Evolutionary conservation across 2,113 vertebrate species (phyloP).

Genomic region (Gadus macrocephalus): DNA sequence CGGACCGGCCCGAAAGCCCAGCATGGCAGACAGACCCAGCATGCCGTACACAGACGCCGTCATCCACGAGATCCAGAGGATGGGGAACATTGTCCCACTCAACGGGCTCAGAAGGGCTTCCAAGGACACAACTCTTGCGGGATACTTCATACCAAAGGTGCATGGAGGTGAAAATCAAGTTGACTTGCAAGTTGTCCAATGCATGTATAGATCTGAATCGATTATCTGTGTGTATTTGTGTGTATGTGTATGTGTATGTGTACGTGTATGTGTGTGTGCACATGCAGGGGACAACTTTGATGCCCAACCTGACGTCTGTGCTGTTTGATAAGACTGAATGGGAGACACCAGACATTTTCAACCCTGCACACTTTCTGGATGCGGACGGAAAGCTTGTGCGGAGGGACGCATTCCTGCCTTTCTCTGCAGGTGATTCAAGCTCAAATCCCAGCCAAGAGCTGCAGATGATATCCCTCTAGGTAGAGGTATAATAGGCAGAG

Average conservation of each 20-base stretch:
- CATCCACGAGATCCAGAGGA: constrained; percentile 82
- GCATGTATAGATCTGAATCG: not conserved
- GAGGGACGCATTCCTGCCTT: constrained; percentile 81
- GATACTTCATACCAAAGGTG: constrained; percentile 79
- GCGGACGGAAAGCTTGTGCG: constrained; percentile 75
- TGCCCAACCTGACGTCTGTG: constrained; percentile 74
- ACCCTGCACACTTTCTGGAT: constrained; percentile 85
- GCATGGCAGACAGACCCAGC: constrained; percentile 66
- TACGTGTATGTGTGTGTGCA: not conserved
- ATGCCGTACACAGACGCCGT: constrained; percentile 82
- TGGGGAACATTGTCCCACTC: constrained; percentile 76
- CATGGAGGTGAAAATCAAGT: not conserved
- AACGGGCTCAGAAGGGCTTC: constrained; percentile 60
- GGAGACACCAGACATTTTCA: constrained; percentile 79
- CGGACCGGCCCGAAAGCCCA: constrained; percentile 54
- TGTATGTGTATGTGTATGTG: too few relatives aligned
- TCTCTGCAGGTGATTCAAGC: constrained; percentile 76
- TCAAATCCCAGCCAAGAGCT: too few relatives aligned
- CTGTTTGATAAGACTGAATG: constrained; percentile 79
- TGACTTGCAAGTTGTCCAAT: not conserved
- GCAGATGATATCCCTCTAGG: too few relatives aligned
- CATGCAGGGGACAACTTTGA: constrained; percentile 69
- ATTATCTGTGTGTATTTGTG: not conserved
- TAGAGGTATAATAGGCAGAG: too few relatives aligned
- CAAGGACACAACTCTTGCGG: constrained; percentile 61